Conservation (phyloP, 2,888 invertebrate genomes). For the Congeria kusceri region DNA sequence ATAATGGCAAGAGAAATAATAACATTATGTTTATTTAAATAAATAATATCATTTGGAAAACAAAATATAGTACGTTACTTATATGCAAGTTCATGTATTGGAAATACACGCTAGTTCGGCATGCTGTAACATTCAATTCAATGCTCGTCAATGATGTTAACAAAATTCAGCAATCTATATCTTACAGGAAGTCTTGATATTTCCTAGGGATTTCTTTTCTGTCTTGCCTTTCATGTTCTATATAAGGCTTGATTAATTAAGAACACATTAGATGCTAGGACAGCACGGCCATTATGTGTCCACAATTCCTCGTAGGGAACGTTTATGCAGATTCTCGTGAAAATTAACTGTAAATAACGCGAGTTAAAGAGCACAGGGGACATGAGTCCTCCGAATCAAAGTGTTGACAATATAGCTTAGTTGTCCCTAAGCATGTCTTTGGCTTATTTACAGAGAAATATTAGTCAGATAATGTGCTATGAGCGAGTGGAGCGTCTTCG, state of each 20-base stretch:
- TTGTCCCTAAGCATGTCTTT: constrained; percentile 26
- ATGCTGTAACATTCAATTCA: no score
- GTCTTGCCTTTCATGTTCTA: constrained; percentile 58
- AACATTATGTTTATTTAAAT: no score
- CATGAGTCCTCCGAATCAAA: constrained; percentile 10
- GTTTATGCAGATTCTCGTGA: constrained; percentile 59
- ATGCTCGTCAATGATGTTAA: no score
- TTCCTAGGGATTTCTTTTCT: constrained; percentile 52
- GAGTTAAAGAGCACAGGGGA: constrained; percentile 8
- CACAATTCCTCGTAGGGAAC: constrained; percentile 39
- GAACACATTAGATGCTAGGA: constrained; percentile 58
- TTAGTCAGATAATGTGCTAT: constrained; percentile 43
- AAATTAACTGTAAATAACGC: constrained; percentile 64
- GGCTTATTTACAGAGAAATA: constrained; percentile 42
- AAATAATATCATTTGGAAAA: no score
- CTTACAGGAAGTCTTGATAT: no score
- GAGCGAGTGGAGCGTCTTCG: constrained; percentile 37
- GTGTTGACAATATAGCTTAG: constrained; percentile 32
- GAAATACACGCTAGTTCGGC: no score
- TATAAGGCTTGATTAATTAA: constrained; percentile 68
- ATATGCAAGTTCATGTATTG: no score
- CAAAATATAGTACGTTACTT: no score
- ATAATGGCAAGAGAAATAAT: no score
- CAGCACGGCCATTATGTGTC: constrained; percentile 56
- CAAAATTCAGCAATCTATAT: no score